Evolutionary conservation across 2,113 vertebrate species (phyloP).

Genomic region (Nyctereutes procyonoides): DNA sequence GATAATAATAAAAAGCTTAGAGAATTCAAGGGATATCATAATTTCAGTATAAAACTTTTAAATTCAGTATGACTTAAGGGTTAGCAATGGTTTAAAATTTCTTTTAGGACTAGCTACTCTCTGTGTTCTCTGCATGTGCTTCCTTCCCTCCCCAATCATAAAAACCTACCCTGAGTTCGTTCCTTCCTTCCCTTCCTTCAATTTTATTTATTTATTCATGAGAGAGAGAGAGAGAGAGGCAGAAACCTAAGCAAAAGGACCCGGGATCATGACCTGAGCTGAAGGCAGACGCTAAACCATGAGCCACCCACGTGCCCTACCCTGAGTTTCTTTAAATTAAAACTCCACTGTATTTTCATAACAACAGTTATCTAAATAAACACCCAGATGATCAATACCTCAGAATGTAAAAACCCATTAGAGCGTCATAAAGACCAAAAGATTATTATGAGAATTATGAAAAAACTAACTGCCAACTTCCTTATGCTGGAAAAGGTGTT

Average conservation of each 20-base stretch:
- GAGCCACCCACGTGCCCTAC: background rate
- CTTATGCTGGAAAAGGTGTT: background rate
- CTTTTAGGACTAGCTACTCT: background rate
- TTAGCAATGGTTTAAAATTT: background rate
- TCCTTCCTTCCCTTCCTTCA: no score
- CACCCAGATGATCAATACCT: background rate
- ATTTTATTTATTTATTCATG: no score
- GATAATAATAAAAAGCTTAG: background rate
- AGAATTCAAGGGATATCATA: background rate
- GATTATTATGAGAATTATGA: background rate
- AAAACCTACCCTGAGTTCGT: background rate
- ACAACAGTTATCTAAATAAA: background rate
- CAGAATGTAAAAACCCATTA: background rate
- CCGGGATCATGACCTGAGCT: no score
- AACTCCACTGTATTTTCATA: background rate
- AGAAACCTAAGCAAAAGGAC: no score
- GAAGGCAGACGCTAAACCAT: no score
- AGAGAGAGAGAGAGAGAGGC: no score
- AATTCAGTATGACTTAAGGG: background rate
- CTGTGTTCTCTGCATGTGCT: background rate
- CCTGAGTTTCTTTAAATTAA: conserved; percentile 1
- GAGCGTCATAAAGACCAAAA: background rate
- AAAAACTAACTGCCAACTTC: background rate
- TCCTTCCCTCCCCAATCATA: background rate
- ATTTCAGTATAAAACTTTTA: background rate